A percentile compares a stretch with the other conserved stretches of the same genome.
Evolutionary conservation across 2,113 vertebrate genomes (phyloP).

Genomic region (Corythaeola cristata): DNA sequence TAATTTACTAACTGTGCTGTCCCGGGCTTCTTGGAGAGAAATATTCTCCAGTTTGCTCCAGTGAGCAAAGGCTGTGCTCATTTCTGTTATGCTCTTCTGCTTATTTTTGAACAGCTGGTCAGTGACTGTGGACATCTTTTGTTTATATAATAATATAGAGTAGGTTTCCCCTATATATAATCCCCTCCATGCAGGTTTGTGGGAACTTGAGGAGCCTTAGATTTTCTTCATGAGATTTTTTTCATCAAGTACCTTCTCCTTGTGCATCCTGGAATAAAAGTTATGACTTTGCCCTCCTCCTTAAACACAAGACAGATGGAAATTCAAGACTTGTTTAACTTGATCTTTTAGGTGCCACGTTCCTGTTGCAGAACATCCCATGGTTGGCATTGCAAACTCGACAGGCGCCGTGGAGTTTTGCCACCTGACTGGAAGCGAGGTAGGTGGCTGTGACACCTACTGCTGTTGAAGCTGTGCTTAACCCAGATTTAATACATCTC

Average conservation of each 20-base stretch:
- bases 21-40: not conserved
- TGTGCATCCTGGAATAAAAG: not conserved
- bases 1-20: not conserved
- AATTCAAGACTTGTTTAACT: not conserved
- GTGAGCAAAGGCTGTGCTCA: not conserved
- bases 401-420: slow-evolving; percentile 83
- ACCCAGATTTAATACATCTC: not conserved
- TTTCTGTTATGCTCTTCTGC: not conserved
- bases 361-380: slow-evolving; percentile 74
- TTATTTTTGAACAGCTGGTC: not conserved
- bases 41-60: not conserved
- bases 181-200: rapidly evolving
- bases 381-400: slow-evolving; percentile 85
- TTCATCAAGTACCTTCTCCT: not conserved
- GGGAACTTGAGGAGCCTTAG: not conserved
- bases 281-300: not conserved
- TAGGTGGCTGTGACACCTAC: slow-evolving; percentile 60
- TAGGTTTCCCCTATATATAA: not conserved
- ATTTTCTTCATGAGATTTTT: not conserved
- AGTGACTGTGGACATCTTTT: not conserved
- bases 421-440: slow-evolving; percentile 78
- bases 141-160: not conserved
- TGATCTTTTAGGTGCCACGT: slow-evolving; percentile 85
- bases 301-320: not conserved
- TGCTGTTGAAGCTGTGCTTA: not conserved